Evolutionary conservation across 2,888 invertebrate genomes (phyloP), one percentile per base, ranked within the genome.

Genomic region (Rapana venosa): DNA sequence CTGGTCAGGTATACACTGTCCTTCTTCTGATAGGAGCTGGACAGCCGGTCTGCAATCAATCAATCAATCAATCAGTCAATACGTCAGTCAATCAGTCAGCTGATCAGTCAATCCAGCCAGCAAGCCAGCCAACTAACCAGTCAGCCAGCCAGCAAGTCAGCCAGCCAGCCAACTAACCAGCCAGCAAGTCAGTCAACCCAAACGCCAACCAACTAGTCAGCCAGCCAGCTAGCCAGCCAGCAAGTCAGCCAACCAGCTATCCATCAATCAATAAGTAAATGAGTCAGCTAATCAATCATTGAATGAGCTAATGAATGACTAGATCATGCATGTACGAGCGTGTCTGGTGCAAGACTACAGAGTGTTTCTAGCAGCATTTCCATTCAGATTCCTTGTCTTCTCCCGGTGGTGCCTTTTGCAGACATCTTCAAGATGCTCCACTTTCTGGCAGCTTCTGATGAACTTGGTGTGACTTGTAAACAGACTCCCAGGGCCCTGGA

Each of bases 41-140:
- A 92, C 83, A 94, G 90, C 13, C 83, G 91, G 47, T 94, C 94
- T 94, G 92, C n/a, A 90, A 90, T 77, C 86, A 61, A 47, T 47
- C 47, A 61, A 47, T 47, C 47, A 66, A 26, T 6, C 66, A 66
- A 2, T 6, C 66, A 66, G 66, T 66, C 66, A 66, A 26, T 2
- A 66, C 1, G 66, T 66, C 20, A 66, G 66, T 66, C 20, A 66
- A 26, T 66, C 20, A 66, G 61, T 66, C 5, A 66, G 13, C 26
- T 2, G 13, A 26, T 66, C 20, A 66, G 13, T 66, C 26, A 66
- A 47, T 47, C 47, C 47, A 47, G 47, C 47, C 47, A 47, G 47
- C 47, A 2, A 47, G 47, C 47, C 47, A 47, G 47, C 47, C 47
- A 47, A 8, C 47, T 8, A 47, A 8, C 47, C 47, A 47, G 8